phyloP scores from a whole-genome alignment of 2,797 vertebrate genomes.

The Aselliscus stoliczkanus region DNA sequence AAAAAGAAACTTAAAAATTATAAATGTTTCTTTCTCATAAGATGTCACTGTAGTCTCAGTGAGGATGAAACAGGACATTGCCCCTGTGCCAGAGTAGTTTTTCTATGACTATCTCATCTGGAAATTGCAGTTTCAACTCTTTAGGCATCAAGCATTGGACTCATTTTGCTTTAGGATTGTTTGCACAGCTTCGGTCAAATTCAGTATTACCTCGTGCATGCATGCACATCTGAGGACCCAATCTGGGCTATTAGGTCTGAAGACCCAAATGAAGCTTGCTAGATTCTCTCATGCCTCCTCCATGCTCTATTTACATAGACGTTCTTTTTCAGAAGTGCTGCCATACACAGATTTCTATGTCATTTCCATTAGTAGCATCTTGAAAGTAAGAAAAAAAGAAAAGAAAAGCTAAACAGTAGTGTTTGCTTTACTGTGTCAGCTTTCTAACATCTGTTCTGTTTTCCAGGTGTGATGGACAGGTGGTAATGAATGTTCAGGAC shows the following conservation, averaged over 20 bases:
- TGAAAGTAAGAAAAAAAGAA: constrained; percentile 15
- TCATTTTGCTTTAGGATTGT: constrained; percentile 51
- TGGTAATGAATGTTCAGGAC: background rate
- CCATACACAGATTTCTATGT: constrained; percentile 58
- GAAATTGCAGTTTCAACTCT: constrained; percentile 58
- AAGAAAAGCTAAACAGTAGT: constrained; percentile 22
- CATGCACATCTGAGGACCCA: constrained; percentile 36
- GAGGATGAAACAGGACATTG: constrained; percentile 37
- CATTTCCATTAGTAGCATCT: constrained; percentile 52
- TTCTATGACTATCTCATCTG: background rate
- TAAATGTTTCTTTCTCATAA: constrained; percentile 17
- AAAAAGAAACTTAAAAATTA: background rate
- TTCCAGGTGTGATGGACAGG: constrained; percentile 21
- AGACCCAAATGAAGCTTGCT: constrained; percentile 43
- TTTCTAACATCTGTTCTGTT: constrained; percentile 23
- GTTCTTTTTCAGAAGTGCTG: constrained; percentile 58
- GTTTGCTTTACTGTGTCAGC: constrained; percentile 3
- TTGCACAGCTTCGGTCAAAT: constrained; percentile 39
- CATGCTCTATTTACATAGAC: constrained; percentile 64
- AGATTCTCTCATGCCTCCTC: constrained; percentile 56
- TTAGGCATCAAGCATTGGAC: background rate
- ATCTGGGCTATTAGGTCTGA: constrained; percentile 61
- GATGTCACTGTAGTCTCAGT: background rate
- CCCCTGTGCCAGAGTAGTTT: background rate
- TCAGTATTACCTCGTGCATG: constrained; percentile 12